Conservation (phyloP, 2,888 invertebrate genomes). For the Taenaris catops region DNA sequence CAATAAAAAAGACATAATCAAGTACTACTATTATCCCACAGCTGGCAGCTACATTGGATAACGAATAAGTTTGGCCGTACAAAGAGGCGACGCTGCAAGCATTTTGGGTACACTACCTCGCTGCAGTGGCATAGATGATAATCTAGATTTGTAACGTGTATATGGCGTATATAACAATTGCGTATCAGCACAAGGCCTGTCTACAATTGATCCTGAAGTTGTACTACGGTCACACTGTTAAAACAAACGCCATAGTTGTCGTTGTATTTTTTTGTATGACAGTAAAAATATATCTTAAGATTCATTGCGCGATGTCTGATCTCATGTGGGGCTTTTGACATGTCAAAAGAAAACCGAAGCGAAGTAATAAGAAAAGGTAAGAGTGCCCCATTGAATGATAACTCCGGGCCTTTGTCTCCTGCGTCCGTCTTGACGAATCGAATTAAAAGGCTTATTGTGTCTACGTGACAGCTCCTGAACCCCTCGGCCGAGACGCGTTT, state of each 20-base stretch:
- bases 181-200: too few species aligned
- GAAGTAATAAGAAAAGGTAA: conserved; percentile 78
- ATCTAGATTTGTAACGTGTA: too few species aligned
- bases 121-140: too few species aligned
- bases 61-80: too few species aligned
- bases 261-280: not conserved
- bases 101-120: too few species aligned
- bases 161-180: too few species aligned
- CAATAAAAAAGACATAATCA: too few species aligned
- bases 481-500: conserved; percentile 57
- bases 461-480: conserved; percentile 70
- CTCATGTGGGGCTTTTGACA: conserved; percentile 42
- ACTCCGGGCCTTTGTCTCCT: conserved; percentile 72
- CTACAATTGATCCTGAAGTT: too few species aligned
- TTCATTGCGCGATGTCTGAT: conserved; percentile 7
- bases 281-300: conserved; percentile 15
- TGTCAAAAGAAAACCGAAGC: conserved; percentile 66
- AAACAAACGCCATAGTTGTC: not conserved
- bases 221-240: not conserved
- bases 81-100: too few species aligned
- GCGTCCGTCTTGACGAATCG: conserved; percentile 78
- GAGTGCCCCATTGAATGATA: conserved; percentile 80
- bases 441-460: conserved; percentile 81
- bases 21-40: too few species aligned
- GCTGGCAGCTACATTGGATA: too few species aligned